Conservation (phyloP, 2,113 vertebrate species). For the Alaudala cheleensis region DNA sequence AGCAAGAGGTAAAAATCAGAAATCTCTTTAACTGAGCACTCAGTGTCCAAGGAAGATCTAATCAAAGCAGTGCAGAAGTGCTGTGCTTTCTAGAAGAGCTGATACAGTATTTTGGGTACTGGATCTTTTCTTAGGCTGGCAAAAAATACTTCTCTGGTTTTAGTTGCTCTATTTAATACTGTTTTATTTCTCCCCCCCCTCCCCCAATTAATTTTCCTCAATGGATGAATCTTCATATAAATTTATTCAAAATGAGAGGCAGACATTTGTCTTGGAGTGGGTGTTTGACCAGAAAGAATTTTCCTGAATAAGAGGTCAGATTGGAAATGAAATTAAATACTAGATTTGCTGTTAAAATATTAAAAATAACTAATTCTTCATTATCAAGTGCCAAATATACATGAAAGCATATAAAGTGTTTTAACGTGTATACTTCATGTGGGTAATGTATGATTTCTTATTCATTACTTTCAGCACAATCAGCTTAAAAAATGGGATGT, state of each 20-base stretch:
- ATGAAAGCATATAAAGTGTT: background rate
- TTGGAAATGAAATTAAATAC: background rate
- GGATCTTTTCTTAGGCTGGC: background rate
- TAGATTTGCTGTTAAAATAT: background rate
- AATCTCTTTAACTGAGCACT: background rate
- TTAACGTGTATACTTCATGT: background rate
- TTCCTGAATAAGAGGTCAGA: background rate
- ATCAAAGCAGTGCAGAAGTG: background rate
- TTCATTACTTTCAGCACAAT: background rate
- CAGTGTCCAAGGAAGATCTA: background rate
- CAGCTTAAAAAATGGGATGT: background rate
- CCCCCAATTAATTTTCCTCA: background rate
- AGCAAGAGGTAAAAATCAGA: background rate
- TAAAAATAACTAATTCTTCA: background rate
- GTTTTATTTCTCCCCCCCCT: rapidly evolving
- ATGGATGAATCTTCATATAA: background rate
- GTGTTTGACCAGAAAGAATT: background rate
- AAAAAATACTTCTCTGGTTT: background rate
- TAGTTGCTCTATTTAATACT: background rate
- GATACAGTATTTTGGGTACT: background rate
- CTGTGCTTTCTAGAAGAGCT: background rate
- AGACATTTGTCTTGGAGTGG: background rate
- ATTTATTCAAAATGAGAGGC: background rate
- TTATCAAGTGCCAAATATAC: background rate
- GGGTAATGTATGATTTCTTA: background rate